Evolutionary conservation across 2,888 invertebrate species (phyloP), one percentile per base, ranked within the genome.

Genomic region (Drosophila engyochracea): DNA sequence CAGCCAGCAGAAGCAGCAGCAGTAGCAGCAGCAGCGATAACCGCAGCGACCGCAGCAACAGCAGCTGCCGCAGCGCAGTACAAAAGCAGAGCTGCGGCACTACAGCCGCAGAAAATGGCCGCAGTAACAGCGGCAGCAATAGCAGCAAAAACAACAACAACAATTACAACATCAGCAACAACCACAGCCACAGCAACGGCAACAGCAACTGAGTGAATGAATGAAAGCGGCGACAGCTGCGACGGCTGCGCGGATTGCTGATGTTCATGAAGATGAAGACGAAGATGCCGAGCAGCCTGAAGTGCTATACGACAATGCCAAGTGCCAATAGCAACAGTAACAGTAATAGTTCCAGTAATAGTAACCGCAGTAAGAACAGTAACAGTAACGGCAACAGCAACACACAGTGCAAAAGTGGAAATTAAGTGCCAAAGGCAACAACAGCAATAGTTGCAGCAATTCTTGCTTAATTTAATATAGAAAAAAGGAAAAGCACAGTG

Each of bases 91-190:
- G 63, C 53, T 35, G 61, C 64, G 72, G 60, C 60, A 74, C 54
- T 74, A 70, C 58, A 70, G 74, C 80, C 73, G 64, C 77, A 73
- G 55, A 84, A 87, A 83, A 88, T 88, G 85, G 87, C 83, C 74
- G 75, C 82, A 71, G 57, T 57, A 54, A 44, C 55, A 74, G 61
- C 55, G 57, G 10, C 58, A 67, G 39, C 63, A 64, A 33, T 71
- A 79, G 19, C 64, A 61, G 25, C 62, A 65, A 22, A 39, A 57
- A 22, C 66, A 64, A 7, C 65, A 64, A 7, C 65, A 72, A 62
- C 68, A 41, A n/a, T n/a, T n/a, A 12, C 73, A 64, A 19, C 49
- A 53, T 19, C 65, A 55, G 31, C 39, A 64, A 5, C 54, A 70
- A 63, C 70, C 64, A 67, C n/a, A 70, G 51, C 55, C 55, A 51